Base-by-base conservation (phyloP, 2,888 invertebrate species). In the Eupithecia centaureata region DNA sequence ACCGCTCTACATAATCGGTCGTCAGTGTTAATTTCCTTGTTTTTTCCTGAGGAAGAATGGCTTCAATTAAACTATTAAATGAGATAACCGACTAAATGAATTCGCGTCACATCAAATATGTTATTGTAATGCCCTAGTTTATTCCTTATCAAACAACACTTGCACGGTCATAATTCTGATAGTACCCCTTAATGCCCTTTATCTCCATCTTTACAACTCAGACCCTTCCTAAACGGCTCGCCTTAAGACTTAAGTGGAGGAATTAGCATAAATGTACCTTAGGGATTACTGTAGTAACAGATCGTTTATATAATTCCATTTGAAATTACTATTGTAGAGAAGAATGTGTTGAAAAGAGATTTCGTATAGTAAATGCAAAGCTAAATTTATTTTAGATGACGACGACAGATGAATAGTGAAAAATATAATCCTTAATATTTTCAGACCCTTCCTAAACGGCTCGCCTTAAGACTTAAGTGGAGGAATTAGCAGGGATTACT, bases 181-280 rank as follows among this genome's bases (percentile, higher is more conserved):
- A 68, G 61, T 58, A 63, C 62, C 70, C 65, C 54, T 54, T 63
- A 70, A 67, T 59, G 56, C 38, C 57, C 62, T 42, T 73, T 65
- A 73, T 70, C 73, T 70, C 15, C 65, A 68, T 70, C 70, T 68
- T 68, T 67, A 70, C 73, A 71, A 67, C 64, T 63, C 54, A 65
- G 42, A 61, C 58, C 68, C 70, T 59, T 62, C 62, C 47, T 35
- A 66, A 35, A 66, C 47, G 68, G 65, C 33, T 67, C 65, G 52
- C 35, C 63, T 64, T 61, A 67, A 68, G 68, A 70, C 68, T 72
- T 68, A 73, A 70, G 22, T 51, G 61, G 57, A 56, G 58, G 66
- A 63, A 73, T 73, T 70, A 68, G 18, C 62, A 63, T 73, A 68
- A 72, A 59, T 51, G 59, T 63, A 59, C 57, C 54, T 63, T 56